Base-by-base conservation (phyloP, 2,888 invertebrate genomes). In the Mimachlamys varia region DNA sequence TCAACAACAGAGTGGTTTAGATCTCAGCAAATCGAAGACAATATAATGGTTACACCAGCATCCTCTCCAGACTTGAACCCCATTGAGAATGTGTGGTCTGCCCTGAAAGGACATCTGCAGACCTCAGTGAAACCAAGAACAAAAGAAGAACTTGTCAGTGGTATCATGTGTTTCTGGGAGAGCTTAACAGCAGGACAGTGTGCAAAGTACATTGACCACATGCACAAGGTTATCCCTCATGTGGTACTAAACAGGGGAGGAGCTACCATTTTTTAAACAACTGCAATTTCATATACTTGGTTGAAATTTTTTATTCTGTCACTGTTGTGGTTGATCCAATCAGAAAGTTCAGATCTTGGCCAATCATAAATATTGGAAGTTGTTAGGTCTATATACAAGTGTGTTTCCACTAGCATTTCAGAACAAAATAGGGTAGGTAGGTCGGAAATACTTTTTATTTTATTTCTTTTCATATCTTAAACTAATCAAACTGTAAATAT, bases 11-110 rank as follows among this genome's bases (percentile, higher is more conserved):
- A 91, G 37, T 92, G 92, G 92, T 89, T 93, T 90, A 17, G 76
- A 37, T 87, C 91, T n/a, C 88, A 89, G 37, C 88, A 90, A 22
- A 58, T 92, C 10, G 7, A 88, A 0, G 87, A 90, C 12, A 50
- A 27, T n/a, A 89, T 90, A 0, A 90, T 91, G 90, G 87, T 53
- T 1, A 89, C 91, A 33, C 92, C 92, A 87, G 91, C 93, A 19
- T 92, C 91, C 22, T 91, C 91, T 3, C 92, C 92, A 33, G 93
- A 93, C 87, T 49, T 93, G 12, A 93, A 92, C 53, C 92, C 92
- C 0, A 92, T 92, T 49, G 93, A 92, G 53, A 93, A 92, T 90
- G 92, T 93, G 19, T 92, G 91, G 92, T 89, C 90, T n/a, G 88
- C 91, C 13, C 19, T 92, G 62, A 93, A 93, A 88, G 88, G 89